These are phyloP conservation scores for Tetraodon nigroviridis DNA, from an alignment of 2,113 vertebrate genomes.

Conservation along the genomic window DNA sequence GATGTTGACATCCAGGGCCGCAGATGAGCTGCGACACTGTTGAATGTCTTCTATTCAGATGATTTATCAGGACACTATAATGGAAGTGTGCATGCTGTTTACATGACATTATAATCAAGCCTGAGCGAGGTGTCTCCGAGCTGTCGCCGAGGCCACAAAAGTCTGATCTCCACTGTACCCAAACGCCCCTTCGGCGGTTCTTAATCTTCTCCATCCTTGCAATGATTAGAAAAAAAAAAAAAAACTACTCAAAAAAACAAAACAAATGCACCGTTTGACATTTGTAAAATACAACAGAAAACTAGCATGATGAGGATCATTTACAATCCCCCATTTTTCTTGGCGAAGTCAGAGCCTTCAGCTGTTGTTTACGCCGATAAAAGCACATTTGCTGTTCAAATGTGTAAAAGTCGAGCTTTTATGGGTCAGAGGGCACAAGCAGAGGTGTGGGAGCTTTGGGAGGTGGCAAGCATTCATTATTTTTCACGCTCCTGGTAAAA, in stretches of 20 bases:
- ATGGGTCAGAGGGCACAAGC: slow-evolving; percentile 38
- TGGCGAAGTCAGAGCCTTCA: slow-evolving; percentile 27
- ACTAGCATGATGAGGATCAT: slow-evolving; percentile 15
- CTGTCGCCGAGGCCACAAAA: not conserved
- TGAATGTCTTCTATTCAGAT: slow-evolving; percentile 58
- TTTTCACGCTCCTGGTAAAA: slow-evolving; percentile 46
- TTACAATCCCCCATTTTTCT: slow-evolving; percentile 12
- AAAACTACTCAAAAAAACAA: not conserved
- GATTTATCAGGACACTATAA: slow-evolving; percentile 60
- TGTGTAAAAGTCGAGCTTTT: slow-evolving; percentile 34
- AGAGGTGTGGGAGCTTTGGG: slow-evolving; percentile 53
- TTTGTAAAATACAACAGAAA: slow-evolving; percentile 19
- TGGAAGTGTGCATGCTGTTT: slow-evolving; percentile 55
- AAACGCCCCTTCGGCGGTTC: not conserved
- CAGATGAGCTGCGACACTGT: slow-evolving; percentile 39
- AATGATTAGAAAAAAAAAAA: not conserved
- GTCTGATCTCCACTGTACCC: slow-evolving; percentile 20
- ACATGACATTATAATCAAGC: slow-evolving; percentile 24
- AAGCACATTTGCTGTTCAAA: slow-evolving; percentile 44
- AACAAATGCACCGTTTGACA: not conserved
- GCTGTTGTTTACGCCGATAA: slow-evolving; percentile 45
- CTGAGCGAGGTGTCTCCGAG: not conserved
- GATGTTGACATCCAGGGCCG: slow-evolving; percentile 56
- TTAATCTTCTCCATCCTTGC: not conserved
- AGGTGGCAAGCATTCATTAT: slow-evolving; percentile 50